Evolutionary conservation across 1,140 invertebrate species (phyloP).

Genomic region (Idris sp.): DNA sequence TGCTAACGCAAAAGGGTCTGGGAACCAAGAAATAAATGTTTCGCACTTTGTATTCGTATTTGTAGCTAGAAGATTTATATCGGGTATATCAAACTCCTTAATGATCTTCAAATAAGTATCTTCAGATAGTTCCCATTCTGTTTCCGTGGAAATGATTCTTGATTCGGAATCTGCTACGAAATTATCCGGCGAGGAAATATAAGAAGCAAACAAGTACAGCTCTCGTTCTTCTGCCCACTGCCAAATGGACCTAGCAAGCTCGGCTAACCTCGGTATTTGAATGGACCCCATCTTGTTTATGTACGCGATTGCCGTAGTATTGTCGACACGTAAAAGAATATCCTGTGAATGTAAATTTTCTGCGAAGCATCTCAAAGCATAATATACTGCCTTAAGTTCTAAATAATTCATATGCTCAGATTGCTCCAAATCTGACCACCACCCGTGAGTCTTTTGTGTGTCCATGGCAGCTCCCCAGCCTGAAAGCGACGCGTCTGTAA

Average conservation of each 20-base stretch:
- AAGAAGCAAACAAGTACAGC: conserved; percentile 11
- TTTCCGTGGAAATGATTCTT: conserved; percentile 8
- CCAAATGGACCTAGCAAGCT: conserved; percentile 22
- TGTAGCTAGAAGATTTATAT: conserved; percentile 23
- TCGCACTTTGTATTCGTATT: conserved; percentile 22
- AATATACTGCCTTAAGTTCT: conserved; percentile 15
- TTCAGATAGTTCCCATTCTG: conserved; percentile 18
- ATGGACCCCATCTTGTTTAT: conserved; percentile 28
- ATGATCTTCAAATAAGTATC: neutral
- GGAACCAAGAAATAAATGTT: conserved; percentile 17
- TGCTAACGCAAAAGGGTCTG: conserved; percentile 8
- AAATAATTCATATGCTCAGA: conserved; percentile 15
- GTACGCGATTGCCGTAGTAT: conserved; percentile 10
- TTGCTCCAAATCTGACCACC: conserved; percentile 22
- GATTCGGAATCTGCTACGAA: conserved; percentile 7
- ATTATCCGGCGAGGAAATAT: conserved; percentile 20
- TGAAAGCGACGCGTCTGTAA: conserved; percentile 20
- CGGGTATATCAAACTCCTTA: conserved; percentile 1
- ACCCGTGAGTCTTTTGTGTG: conserved; percentile 12
- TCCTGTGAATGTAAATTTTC: conserved; percentile 1
- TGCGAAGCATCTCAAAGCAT: conserved; percentile 19
- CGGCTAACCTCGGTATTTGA: conserved; percentile 13
- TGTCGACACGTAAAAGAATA: conserved; percentile 22
- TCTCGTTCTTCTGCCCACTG: conserved; percentile 26
- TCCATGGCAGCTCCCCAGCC: conserved; percentile 10